Evolutionary conservation across 1,140 invertebrate species (phyloP), one percentile per base, ranked within the genome.

Genomic region (Zaprionus capensis): DNA sequence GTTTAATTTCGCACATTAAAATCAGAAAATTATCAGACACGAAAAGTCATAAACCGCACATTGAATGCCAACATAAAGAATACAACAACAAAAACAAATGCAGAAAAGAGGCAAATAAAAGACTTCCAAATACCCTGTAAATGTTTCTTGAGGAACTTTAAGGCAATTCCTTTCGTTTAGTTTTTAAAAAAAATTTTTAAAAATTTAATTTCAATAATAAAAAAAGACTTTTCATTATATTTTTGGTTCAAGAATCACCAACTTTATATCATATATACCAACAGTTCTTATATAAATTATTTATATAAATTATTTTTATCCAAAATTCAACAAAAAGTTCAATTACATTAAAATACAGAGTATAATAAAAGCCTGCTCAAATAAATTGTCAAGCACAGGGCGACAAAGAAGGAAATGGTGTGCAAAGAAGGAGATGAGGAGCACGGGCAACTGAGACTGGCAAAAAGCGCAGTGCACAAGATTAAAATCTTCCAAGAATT

Each of bases 1-100:
- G 91, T 91, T 91, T 92, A 92, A 91, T 90, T 92, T 92, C 88
- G 87, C 87, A 92, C 87, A 92, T 92, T 92, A 92, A 92, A 91
- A 90, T 91, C 85, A 78, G 76, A 88, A 92, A 92, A 92, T 92
- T 92, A 92, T 92, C 91, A 92, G 91, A 90, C 91, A 87, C 91
- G 74, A 81, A 85, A 91, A 84, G 62, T 72, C 83, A 86, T 91
- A 92, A 92, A 91, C 84, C 91, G 82, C 85, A 91, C 85, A 91
- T 76, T 76, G 68, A 81, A 91, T 90, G 76, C 86, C 49, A 28
- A 44, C 78, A 49, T 67, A 41, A 71, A 68, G 38, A 61, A 49
- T 51, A 36, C n/a, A 68, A 38, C 44, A 78, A 44, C 44, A 78
- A 71, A 57, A 57, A 66, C 31, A 64, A 24, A 2, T 22, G 15